Evolutionary conservation across 2,113 vertebrate species (phyloP).

Genomic region (Nycticorax nycticorax): DNA sequence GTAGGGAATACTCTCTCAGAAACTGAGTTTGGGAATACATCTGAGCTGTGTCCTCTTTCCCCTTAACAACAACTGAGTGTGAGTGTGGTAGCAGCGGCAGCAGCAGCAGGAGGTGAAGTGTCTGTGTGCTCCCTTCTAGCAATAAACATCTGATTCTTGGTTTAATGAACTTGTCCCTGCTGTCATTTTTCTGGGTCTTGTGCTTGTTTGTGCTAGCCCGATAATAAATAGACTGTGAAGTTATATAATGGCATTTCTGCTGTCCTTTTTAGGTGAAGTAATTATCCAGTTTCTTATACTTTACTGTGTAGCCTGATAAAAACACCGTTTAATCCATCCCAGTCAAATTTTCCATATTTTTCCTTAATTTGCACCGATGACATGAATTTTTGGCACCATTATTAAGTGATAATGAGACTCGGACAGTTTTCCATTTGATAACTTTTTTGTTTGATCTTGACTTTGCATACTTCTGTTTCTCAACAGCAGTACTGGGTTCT

Average conservation of each 20-base stretch:
- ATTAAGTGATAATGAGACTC: constrained; percentile 61
- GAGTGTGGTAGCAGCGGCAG: not conserved
- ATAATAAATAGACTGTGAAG: not conserved
- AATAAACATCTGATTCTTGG: not conserved
- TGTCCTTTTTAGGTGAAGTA: constrained; percentile 15
- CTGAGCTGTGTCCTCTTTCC: not conserved
- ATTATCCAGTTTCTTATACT: constrained; percentile 1
- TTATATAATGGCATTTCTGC: not conserved
- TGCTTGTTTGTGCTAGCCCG: not conserved
- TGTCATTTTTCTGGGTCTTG: not conserved
- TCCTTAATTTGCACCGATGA: constrained; percentile 13
- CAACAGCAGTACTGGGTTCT: not conserved
- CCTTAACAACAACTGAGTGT: rapidly evolving
- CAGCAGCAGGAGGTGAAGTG: not conserved
- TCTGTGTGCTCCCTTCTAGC: not conserved
- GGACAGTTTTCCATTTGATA: constrained; percentile 19
- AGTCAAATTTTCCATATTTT: not conserved
- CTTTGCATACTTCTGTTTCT: not conserved
- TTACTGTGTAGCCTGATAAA: not conserved
- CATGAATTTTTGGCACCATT: constrained; percentile 39
- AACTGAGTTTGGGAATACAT: not conserved
- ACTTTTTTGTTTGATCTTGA: constrained; percentile 50
- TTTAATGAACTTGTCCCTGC: constrained; percentile 7
- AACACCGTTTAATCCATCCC: not conserved
- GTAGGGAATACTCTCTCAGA: not conserved